A percentile compares a stretch with the other conserved stretches of the same genome.
phyloP scores from a whole-genome alignment of 2,797 vertebrate genomes.

The Smutsia temminckii region DNA sequence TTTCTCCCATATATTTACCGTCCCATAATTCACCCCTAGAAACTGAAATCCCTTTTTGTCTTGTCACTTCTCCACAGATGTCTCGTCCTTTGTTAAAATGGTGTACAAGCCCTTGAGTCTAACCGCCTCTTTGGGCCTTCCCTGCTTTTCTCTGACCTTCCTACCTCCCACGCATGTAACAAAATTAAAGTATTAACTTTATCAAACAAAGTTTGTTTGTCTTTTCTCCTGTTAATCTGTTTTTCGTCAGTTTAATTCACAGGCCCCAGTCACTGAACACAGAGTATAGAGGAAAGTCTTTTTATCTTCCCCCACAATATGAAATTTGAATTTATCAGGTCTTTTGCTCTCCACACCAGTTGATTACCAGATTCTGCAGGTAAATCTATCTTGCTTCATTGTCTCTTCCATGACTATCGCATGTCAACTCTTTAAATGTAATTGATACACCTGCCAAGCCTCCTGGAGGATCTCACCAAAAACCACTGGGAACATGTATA shows the following conservation, averaged over 20 bases:
- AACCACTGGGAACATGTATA: neutral
- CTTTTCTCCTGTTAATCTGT: neutral
- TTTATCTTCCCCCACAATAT: neutral
- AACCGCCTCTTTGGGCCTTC: neutral
- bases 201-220: neutral
- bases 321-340: neutral
- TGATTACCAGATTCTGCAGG: neutral
- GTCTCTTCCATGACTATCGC: neutral
- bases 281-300: neutral
- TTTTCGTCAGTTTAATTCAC: neutral
- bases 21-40: neutral
- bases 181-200: neutral
- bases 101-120: neutral
- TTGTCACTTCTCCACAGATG: neutral
- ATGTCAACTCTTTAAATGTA: neutral
- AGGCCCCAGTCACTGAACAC: neutral
- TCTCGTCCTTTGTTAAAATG: neutral
- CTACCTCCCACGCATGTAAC: neutral
- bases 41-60: neutral
- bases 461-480: neutral
- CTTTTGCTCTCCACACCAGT: neutral
- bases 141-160: neutral
- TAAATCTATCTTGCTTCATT: neutral
- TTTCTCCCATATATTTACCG: neutral
- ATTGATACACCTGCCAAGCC: neutral